A percentile compares a stretch with the other conserved stretches of the same genome.
phyloP scores from a whole-genome alignment of 2,113 vertebrate genomes.

The Tyto alba region DNA sequence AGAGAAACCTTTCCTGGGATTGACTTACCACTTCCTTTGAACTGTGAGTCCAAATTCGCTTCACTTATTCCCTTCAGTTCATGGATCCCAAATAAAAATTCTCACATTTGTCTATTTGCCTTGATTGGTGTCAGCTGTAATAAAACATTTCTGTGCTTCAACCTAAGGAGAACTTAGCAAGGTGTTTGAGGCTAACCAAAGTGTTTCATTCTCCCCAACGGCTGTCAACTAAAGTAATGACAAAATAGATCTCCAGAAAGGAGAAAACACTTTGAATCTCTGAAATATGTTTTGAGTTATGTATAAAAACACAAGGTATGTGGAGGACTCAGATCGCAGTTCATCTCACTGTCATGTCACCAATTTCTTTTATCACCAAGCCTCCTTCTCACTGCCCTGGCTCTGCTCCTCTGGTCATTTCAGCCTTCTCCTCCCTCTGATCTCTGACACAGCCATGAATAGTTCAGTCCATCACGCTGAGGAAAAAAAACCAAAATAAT shows the following conservation, averaged over 20 bases:
- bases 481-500: not conserved
- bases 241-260: slow-evolving; percentile 20
- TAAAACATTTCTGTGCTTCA: not conserved
- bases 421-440: not conserved
- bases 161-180: not conserved
- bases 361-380: not conserved
- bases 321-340: not conserved
- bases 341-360: slow-evolving; percentile 5
- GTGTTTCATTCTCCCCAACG: not conserved
- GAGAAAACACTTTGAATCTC: slow-evolving; percentile 8
- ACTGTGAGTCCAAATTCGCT: not conserved
- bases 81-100: not conserved
- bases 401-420: not conserved
- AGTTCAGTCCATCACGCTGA: not conserved
- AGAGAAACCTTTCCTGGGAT: not conserved
- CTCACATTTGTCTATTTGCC: slow-evolving; percentile 13
- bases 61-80: not conserved
- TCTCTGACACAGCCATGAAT: not conserved
- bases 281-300: not conserved
- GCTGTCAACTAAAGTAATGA: slow-evolving; percentile 37
- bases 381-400: not conserved
- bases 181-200: slow-evolving; percentile 46
- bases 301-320: not conserved
- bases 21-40: not conserved
- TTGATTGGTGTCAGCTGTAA: slow-evolving; percentile 27